phyloP scores from a whole-genome alignment of 2,113 vertebrate species.

The Galemys pyrenaicus region DNA sequence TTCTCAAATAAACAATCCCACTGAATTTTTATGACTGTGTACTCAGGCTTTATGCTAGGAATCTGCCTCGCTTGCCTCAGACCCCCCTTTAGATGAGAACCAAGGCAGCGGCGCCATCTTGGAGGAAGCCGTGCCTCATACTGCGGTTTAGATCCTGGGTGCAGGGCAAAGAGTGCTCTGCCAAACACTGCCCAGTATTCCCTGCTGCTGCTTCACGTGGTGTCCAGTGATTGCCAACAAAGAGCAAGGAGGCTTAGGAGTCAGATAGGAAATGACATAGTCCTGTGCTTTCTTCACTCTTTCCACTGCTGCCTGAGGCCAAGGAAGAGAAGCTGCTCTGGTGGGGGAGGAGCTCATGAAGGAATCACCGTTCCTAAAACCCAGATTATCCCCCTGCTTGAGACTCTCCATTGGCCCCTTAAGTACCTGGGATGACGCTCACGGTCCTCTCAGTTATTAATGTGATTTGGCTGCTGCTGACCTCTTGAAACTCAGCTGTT shows the following conservation, averaged over 20 bases:
- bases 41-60: not conserved
- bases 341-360: not conserved
- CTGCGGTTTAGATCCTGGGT: not conserved
- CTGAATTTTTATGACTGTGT: not conserved
- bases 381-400: not conserved
- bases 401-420: not conserved
- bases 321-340: not conserved
- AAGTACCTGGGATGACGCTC: not conserved
- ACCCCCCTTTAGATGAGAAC: not conserved
- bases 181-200: not conserved
- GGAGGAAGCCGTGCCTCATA: not conserved
- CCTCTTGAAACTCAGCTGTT: not conserved
- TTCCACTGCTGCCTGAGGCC: not conserved
- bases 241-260: not conserved
- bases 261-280: slow-evolving; percentile 11
- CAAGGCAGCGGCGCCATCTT: not conserved
- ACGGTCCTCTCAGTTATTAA: not conserved
- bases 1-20: slow-evolving; percentile 37
- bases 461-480: not conserved
- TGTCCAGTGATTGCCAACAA: not conserved
- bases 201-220: not conserved
- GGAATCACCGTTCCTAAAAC: not conserved
- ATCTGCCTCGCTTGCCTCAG: not conserved
- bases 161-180: not conserved
- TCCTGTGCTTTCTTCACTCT: not conserved